phyloP scores from a whole-genome alignment of 2,888 invertebrate species.

The Caenorhabditis sp. region DNA sequence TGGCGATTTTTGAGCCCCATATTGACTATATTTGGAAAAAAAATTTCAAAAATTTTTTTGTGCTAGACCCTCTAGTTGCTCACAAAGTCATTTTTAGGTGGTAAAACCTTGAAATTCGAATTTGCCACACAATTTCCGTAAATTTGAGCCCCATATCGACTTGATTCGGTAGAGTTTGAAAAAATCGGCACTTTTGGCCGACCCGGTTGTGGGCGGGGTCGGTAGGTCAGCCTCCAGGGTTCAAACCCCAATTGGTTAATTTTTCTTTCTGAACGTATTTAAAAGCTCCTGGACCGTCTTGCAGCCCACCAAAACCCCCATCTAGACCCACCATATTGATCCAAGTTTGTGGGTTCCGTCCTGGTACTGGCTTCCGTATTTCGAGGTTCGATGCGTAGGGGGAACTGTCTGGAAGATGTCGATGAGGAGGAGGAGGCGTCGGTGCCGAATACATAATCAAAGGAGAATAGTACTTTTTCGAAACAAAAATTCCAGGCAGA shows the following conservation, averaged over 20 bases:
- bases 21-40: too few species aligned
- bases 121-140: not conserved
- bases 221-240: too few species aligned
- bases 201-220: too few species aligned
- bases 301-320: not conserved
- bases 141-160: conserved; percentile 17
- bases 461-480: not conserved
- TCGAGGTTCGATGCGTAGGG: not conserved
- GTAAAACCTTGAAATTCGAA: not conserved
- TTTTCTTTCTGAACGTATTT: too few species aligned
- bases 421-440: not conserved
- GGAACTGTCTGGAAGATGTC: conserved; percentile 28
- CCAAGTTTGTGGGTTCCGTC: conserved; percentile 48
- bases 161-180: not conserved
- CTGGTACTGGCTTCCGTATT: not conserved
- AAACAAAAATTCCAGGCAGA: not conserved
- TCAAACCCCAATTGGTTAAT: too few species aligned
- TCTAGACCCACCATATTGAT: conserved; percentile 35
- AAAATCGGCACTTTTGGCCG: too few species aligned
- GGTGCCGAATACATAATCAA: not conserved
- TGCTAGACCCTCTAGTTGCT: not conserved
- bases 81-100: not conserved
- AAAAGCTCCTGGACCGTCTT: too few species aligned
- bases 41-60: not conserved
- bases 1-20: too few species aligned